phyloP scores from a whole-genome alignment of 1,140 invertebrate genomes.

The Drosophila bocqueti region DNA sequence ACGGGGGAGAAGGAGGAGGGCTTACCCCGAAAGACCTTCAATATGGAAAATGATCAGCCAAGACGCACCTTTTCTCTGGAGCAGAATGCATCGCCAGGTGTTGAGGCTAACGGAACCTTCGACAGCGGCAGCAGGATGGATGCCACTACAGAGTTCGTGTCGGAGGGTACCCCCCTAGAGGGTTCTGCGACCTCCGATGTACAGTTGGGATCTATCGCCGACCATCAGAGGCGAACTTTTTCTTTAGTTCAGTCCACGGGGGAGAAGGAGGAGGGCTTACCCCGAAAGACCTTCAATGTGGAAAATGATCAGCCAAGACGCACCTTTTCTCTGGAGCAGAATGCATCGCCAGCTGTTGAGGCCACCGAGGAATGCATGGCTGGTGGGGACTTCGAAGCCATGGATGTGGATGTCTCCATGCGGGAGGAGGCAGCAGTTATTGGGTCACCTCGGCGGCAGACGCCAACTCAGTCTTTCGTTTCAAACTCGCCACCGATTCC shows the following conservation, averaged over 20 bases:
- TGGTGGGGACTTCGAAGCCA: slow-evolving; percentile 47
- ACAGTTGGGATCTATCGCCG: neutral
- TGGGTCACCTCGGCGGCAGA: neutral
- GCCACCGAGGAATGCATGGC: slow-evolving; percentile 54
- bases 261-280: neutral
- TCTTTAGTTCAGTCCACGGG: neutral
- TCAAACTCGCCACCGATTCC: slow-evolving; percentile 37
- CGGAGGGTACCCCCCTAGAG: slow-evolving; percentile 7
- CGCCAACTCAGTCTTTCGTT: neutral
- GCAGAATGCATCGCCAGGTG: slow-evolving; percentile 26
- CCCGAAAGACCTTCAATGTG: slow-evolving; percentile 13
- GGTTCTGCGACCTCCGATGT: slow-evolving; percentile 31
- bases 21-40: slow-evolving; percentile 12
- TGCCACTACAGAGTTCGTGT: neutral
- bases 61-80: slow-evolving; percentile 49
- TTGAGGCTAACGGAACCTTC: slow-evolving; percentile 62
- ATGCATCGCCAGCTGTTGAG: slow-evolving; percentile 43
- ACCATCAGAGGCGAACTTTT: slow-evolving; percentile 42
- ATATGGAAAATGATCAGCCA: neutral
- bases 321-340: slow-evolving; percentile 39
- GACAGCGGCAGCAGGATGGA: slow-evolving; percentile 13
- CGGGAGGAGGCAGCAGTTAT: neutral
- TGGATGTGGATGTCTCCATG: slow-evolving; percentile 69
- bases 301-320: slow-evolving; percentile 22
- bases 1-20: neutral